Conservation (phyloP, 1,140 invertebrate genomes). For the Microplitis demolitor region DNA sequence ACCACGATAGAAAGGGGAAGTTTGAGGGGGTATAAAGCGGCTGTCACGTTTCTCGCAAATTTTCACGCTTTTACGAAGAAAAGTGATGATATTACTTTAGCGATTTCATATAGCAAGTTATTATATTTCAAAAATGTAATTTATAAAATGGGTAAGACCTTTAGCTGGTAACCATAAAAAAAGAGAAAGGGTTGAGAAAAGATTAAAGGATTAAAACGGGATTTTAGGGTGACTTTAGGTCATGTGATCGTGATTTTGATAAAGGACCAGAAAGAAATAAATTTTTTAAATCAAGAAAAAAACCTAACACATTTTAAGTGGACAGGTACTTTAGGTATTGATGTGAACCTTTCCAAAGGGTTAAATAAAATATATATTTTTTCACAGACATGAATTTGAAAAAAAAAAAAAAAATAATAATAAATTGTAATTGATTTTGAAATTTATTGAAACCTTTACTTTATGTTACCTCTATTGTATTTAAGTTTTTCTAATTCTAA, state of each 20-base stretch:
- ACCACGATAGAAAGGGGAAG: slow-evolving; percentile 26
- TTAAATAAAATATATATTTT: slow-evolving; percentile 11
- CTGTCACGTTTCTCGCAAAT: slow-evolving; percentile 37
- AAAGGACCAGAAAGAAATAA: slow-evolving; percentile 11
- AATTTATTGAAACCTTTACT: background rate
- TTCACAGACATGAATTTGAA: background rate
- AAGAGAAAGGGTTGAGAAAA: slow-evolving; percentile 30
- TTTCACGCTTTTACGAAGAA: slow-evolving; percentile 43
- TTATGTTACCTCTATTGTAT: background rate
- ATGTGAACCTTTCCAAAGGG: background rate
- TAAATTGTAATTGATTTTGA: slow-evolving; percentile 12
- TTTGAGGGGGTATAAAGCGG: slow-evolving; percentile 17
- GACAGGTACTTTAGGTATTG: slow-evolving; percentile 16
- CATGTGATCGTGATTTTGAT: slow-evolving; percentile 14
- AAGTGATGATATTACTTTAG: slow-evolving; percentile 32
- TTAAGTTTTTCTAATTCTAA: background rate
- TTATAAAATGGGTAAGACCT: slow-evolving; percentile 7
- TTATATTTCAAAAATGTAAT: slow-evolving; percentile 25
- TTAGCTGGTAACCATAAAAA: background rate
- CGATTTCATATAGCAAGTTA: slow-evolving; percentile 7
- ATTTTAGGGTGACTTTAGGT: background rate
- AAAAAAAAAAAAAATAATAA: background rate
- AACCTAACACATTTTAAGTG: background rate
- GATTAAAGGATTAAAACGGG: slow-evolving; percentile 11
- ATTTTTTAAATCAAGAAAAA: slow-evolving; percentile 21